These are phyloP conservation scores for Brachyrhaphis roseni DNA, from an alignment of 2,797 vertebrate genomes.

Conservation along the genomic window DNA sequence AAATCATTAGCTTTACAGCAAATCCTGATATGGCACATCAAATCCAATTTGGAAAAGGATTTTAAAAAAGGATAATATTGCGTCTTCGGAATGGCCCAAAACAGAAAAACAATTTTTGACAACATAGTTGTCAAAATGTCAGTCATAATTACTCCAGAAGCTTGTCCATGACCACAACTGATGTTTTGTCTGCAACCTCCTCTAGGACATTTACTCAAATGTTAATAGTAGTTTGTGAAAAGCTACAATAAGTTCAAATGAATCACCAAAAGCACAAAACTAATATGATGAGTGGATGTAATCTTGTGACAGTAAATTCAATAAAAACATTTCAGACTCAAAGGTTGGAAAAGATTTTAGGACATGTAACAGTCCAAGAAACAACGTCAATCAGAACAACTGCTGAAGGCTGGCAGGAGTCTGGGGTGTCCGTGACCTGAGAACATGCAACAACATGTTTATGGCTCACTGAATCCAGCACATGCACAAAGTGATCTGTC, in stretches of 20 bases:
- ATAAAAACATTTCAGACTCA: constrained; percentile 1
- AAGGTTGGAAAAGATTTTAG: constrained; percentile 26
- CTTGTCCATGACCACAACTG: neutral
- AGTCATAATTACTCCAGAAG: neutral
- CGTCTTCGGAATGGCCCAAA: neutral
- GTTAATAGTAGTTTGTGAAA: neutral
- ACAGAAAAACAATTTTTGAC: neutral
- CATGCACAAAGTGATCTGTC: constrained; percentile 40
- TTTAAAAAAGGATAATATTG: neutral
- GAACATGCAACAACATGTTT: constrained; percentile 18
- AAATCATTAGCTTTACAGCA: neutral
- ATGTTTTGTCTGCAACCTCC: neutral
- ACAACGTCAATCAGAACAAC: constrained; percentile 82
- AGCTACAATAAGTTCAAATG: neutral
- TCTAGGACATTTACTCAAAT: neutral
- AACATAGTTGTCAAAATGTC: neutral
- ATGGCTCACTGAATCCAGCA: constrained; percentile 34
- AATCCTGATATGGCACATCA: neutral
- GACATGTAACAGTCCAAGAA: constrained; percentile 79
- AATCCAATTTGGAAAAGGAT: neutral
- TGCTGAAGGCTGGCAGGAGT: constrained; percentile 69
- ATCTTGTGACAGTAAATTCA: neutral
- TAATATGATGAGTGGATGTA: neutral
- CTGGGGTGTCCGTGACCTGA: constrained; percentile 41
- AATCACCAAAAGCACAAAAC: neutral